These are phyloP conservation scores for Matsumyia berberina DNA, from an alignment of 2,888 invertebrate genomes.

Conservation along the genomic window DNA sequence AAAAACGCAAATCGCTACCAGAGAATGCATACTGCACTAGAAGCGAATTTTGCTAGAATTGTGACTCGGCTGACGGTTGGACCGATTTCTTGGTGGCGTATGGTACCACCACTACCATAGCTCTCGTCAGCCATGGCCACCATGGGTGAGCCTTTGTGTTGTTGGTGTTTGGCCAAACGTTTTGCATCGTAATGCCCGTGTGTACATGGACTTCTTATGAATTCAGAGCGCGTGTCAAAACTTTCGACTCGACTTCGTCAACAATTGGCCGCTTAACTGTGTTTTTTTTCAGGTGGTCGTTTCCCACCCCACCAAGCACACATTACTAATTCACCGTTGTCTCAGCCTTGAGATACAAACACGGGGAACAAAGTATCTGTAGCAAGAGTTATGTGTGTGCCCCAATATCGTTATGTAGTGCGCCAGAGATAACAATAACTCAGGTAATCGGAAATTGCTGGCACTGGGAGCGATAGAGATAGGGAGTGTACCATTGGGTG, in stretches of 20 bases:
- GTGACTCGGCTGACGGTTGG: neutral
- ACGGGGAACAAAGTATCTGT: constrained; percentile 33
- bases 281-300: constrained; percentile 55
- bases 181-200: constrained; percentile 33
- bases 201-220: constrained; percentile 42
- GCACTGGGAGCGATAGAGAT: constrained; percentile 9
- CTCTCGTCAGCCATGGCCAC: constrained; percentile 24
- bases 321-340: constrained; percentile 68
- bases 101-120: neutral
- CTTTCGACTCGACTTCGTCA: constrained; percentile 70
- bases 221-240: constrained; percentile 75
- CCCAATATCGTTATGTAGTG: constrained; percentile 35
- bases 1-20: constrained; percentile 48
- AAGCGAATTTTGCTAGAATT: constrained; percentile 21
- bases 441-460: constrained; percentile 42
- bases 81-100: constrained; percentile 19
- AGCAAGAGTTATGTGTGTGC: constrained; percentile 47
- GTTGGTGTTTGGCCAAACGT: constrained; percentile 36
- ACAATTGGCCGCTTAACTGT: constrained; percentile 67
- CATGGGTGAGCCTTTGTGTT: constrained; percentile 44
- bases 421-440: constrained; percentile 54
- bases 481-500: neutral
- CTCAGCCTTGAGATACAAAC: constrained; percentile 65
- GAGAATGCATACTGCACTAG: constrained; percentile 32
- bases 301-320: constrained; percentile 7